Conservation (phyloP, 2,888 invertebrate species). For the Chironomus tentans region DNA sequence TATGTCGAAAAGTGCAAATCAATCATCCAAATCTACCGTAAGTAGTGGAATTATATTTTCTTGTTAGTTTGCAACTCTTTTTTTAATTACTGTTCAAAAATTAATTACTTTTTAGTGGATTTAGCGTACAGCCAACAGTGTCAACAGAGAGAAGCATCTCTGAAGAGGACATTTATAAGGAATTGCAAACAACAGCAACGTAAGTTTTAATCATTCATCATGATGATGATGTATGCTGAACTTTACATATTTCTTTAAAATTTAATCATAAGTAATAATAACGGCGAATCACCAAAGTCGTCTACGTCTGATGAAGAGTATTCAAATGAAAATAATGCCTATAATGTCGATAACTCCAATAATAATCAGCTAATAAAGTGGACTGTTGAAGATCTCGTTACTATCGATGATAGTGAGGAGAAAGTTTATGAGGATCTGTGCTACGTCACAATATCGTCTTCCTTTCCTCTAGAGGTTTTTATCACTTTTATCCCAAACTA, state of each 20-base stretch:
- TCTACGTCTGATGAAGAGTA: conserved; percentile 28
- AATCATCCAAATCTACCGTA: conserved; percentile 56
- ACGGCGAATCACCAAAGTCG: conserved; percentile 28
- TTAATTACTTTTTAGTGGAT: conserved; percentile 58
- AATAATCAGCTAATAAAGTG: background rate
- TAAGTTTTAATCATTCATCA: conserved; percentile 46
- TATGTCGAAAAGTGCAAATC: conserved; percentile 55
- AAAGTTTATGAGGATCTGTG: conserved; percentile 83
- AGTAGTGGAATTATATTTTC: conserved; percentile 42
- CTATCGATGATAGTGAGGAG: conserved; percentile 49
- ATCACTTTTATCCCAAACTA: conserved; percentile 3
- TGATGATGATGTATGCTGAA: background rate
- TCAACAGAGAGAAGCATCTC: conserved; percentile 55
- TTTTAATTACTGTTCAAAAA: background rate
- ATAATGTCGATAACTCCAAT: conserved; percentile 39
- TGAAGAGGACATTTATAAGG: conserved; percentile 78
- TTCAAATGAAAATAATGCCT: background rate
- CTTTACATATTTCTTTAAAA: background rate
- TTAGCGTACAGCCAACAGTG: conserved; percentile 54
- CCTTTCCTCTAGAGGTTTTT: conserved; percentile 52
- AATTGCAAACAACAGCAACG: conserved; percentile 71
- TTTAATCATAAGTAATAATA: conserved; percentile 26
- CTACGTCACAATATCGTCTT: conserved; percentile 70
- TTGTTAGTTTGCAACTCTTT: too few relatives aligned
- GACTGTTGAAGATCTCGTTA: conserved; percentile 7